Evolutionary conservation across 2,797 vertebrate species (phyloP).

Genomic region (Haliaeetus vocifer): DNA sequence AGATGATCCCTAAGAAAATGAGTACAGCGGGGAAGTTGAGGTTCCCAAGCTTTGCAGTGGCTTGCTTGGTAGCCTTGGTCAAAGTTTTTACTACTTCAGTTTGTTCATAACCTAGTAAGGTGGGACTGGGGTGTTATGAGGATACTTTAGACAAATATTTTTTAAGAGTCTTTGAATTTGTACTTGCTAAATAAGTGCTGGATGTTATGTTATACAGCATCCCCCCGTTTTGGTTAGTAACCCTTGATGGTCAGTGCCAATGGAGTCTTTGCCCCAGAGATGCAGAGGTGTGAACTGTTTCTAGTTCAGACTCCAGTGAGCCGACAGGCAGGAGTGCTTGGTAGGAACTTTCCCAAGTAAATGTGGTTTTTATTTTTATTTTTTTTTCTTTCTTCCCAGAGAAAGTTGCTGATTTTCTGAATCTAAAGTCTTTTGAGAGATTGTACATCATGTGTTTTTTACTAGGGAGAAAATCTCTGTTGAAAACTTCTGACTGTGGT

Average conservation of each 20-base stretch:
- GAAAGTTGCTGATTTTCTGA: background rate
- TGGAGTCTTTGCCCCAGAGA: background rate
- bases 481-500: background rate
- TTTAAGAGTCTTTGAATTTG: background rate
- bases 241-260: background rate
- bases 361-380: background rate
- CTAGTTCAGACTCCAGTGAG: background rate
- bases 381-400: background rate
- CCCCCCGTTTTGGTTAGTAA: background rate
- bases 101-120: background rate
- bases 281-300: background rate
- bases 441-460: background rate
- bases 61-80: background rate
- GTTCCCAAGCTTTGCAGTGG: background rate
- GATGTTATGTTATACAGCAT: background rate
- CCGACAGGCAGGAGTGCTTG: background rate
- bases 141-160: background rate
- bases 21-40: accelerated
- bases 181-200: background rate
- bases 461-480: background rate
- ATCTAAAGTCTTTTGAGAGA: background rate
- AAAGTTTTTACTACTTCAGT: background rate
- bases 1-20: background rate
- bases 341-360: background rate
- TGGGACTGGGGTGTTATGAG: background rate